Evolutionary conservation across 1,140 invertebrate species (phyloP), one percentile per base, ranked within the genome.

Genomic region (Helicorthomorpha holstii): DNA sequence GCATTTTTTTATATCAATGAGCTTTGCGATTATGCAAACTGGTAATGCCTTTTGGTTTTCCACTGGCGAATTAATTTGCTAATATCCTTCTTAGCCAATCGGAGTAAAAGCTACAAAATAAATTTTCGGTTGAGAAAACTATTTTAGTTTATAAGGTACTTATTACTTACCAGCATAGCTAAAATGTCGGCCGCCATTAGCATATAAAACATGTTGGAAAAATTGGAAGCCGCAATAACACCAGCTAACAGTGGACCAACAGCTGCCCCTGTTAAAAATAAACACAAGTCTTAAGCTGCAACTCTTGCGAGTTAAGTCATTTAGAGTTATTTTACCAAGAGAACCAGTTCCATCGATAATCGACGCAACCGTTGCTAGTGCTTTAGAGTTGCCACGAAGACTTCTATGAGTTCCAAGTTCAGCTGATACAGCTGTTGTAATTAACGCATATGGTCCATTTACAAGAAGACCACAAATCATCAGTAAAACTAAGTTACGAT

Each of bases 281-380:
- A 34, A 34, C 7, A 34, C 7, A 16, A 34, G 29, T 34, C 16
- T 34, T 34, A 34, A 16, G 29, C 7, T n/a, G n/a, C n/a, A n/a
- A n/a, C n/a, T n/a, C n/a, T n/a, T n/a, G n/a, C n/a, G n/a, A n/a
- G n/a, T n/a, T n/a, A n/a, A n/a, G n/a, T n/a, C n/a, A n/a, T n/a
- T n/a, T n/a, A n/a, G n/a, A n/a, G n/a, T n/a, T 7, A 34, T 16
- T 34, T 67, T 60, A 83, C 82, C 83, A 51, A 93, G 81, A 48
- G 87, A 92, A 1, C 91, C 91, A 3, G 90, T 96, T 29, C 92
- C 92, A 70, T 96, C 93, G 50, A 97, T 95, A 58, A 97, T 94
- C 10, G 92, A 87, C 14, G 92, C 91, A 0, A 97, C 92, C 1
- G 92, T 96, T 2, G 92, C 90, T 44, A 97, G 66, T 12, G 92